Evolutionary conservation across 2,797 vertebrate species (phyloP), one percentile per base, ranked within the genome.

Genomic region (Lophotriccus pileatus): DNA sequence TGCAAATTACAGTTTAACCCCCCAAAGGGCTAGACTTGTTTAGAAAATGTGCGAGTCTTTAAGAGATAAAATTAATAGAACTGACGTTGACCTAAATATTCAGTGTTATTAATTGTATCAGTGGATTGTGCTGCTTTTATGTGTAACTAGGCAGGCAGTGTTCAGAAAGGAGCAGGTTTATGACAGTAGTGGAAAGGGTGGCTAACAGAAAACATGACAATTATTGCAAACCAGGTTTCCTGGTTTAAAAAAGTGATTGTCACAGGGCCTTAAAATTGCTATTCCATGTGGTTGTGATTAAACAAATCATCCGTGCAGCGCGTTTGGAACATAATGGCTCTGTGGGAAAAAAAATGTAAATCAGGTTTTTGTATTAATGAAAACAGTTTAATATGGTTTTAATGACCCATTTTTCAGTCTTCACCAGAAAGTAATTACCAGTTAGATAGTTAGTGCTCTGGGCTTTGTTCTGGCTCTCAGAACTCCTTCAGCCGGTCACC

Each of bases 401-500:
- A 97, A 97, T 97, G 96, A 97, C 95, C 95, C 96, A 96, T 97
- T 97, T 97, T 97, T 97, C 93, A 97, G 95, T 96, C 94, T 96
- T 97, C 96, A 96, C 95, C 95, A 96, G 96, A 97, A 97, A 97
- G 96, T 97, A 97, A 97, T 97, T 97, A 97, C 96, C 95, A 97
- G 96, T 97, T 94, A 97, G 96, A 95, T 96, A 97, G 95, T 92
- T 94, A 96, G 94, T 94, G 95, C 95, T 97, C 77, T 96, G 96
- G 95, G 94, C 95, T 95, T 96, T 97, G 94, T 95, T 95, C 87
- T 86, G 85, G 80, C 91, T 89, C 95, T 96, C 74, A 21, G 80
- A 95, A 91, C 93, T 91, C 83, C 89, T 95, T 34, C 77, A 90
- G 91, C 83, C 0, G 2, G 52, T 87, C 83, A 58, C 93, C 94